Evolutionary conservation across 2,113 vertebrate species (phyloP).

Genomic region (Misgurnus mizolepis): DNA sequence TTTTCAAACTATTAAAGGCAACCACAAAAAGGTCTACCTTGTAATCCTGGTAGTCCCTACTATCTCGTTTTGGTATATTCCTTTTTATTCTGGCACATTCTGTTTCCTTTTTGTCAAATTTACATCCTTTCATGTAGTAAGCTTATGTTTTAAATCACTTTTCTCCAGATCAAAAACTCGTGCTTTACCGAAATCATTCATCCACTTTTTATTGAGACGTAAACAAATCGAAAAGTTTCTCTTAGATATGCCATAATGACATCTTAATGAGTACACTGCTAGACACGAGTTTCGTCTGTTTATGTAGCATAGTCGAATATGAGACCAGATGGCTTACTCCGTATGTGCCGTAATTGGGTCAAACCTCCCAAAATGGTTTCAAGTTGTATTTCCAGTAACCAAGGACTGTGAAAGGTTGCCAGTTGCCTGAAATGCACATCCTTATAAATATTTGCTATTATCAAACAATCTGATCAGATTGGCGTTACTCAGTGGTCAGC

Average conservation of each 20-base stretch:
- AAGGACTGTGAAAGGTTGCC: conserved; percentile 19
- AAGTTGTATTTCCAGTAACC: conserved; percentile 35
- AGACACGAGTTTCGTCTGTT: conserved; percentile 17
- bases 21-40: background rate
- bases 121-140: background rate
- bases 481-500: background rate
- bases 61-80: background rate
- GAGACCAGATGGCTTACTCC: conserved; percentile 9
- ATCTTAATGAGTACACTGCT: conserved; percentile 27
- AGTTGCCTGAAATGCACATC: conserved; percentile 13
- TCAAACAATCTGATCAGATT: background rate
- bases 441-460: background rate
- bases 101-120: background rate
- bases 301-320: conserved; percentile 14
- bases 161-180: background rate
- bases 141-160: conserved; percentile 13
- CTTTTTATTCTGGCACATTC: conserved; percentile 3
- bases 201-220: conserved; percentile 8
- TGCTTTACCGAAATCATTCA: background rate
- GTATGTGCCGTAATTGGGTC: conserved; percentile 12
- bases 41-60: background rate
- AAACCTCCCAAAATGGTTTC: conserved; percentile 32
- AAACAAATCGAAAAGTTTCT: conserved; percentile 27
- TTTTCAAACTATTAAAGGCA: conserved; percentile 19
- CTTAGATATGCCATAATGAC: conserved; percentile 21